Evolutionary conservation across 2,888 invertebrate species (phyloP), one percentile per base, ranked within the genome.

Genomic region (Cephus sareptanus): DNA sequence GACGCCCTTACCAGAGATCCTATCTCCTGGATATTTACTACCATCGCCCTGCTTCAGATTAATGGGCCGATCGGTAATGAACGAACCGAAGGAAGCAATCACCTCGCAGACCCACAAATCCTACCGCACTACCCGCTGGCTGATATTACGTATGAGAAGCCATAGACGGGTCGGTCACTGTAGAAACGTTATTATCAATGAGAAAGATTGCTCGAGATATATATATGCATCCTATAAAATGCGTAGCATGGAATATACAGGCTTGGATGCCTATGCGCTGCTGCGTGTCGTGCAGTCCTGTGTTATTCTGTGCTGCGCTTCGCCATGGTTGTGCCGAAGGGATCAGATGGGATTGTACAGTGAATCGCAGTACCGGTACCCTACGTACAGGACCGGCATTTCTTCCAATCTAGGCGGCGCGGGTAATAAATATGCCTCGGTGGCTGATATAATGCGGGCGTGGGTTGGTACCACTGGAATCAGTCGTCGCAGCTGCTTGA

Each of bases 41-140:
- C 34, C 34, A 35, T 74, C 74, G 74, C 34, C 34, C 74, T 34
- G 34, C 33, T 83, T 81, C 88, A 88, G 89, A 89, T 89, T 89
- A 89, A 89, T 89, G 88, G 89, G 82, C 85, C 85, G 89, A 89
- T 88, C 88, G 86, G 89, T 89, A 89, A 89, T 89, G 89, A 89
- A 89, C 87, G 87, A 85, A 83, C 85, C 84, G 82, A 83, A 83
- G 83, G 34, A 34, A 71, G 71, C 71, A 87, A 87, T 87, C 88
- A 87, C 81, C 84, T 80, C 76, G 80, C 81, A 81, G 81, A 84
- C 86, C 83, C 85, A 85, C 87, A 87, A 87, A 87, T 87, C 87
- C 84, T 33, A 13, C 69, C 77, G 77, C 79, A 73, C 69, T 34
- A 33, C 13, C 31, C 71, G 31, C 71, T 31, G 71, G 34, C 33